A percentile compares a stretch with the other conserved stretches of the same genome.
These are phyloP conservation scores for Pangasius larnaudii DNA, from an alignment of 2,797 vertebrate species.

Conservation along the genomic window DNA sequence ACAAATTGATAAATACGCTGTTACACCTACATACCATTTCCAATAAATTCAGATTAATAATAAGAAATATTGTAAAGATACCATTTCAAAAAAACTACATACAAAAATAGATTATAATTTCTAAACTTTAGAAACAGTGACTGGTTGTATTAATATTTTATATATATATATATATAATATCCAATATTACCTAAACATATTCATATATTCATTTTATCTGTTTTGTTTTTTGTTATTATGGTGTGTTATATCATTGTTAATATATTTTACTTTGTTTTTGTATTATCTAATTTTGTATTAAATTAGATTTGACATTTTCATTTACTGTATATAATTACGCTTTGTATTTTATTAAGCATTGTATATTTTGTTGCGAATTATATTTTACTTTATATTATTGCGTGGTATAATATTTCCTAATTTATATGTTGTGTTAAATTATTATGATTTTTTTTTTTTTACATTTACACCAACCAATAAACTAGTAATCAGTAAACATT, in stretches of 20 bases:
- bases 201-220: not conserved
- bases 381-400: not conserved
- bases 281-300: too few species aligned
- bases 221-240: not conserved
- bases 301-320: not conserved
- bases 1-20: not conserved
- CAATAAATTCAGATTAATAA: not conserved
- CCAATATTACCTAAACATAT: not conserved
- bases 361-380: not conserved
- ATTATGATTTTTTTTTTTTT: not conserved
- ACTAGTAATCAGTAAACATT: not conserved
- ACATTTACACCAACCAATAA: not conserved
- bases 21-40: too few species aligned
- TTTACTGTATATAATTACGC: not conserved
- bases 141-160: too few species aligned
- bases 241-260: not conserved
- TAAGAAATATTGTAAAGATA: not conserved
- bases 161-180: not conserved
- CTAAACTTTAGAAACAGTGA: not conserved
- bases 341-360: not conserved
- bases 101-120: not conserved
- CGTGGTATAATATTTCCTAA: not conserved
- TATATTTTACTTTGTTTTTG: not conserved
- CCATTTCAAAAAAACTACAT: not conserved
- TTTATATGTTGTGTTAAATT: too few species aligned